Conservation (phyloP, 2,888 invertebrate species). For the Tineola bisselliella region DNA sequence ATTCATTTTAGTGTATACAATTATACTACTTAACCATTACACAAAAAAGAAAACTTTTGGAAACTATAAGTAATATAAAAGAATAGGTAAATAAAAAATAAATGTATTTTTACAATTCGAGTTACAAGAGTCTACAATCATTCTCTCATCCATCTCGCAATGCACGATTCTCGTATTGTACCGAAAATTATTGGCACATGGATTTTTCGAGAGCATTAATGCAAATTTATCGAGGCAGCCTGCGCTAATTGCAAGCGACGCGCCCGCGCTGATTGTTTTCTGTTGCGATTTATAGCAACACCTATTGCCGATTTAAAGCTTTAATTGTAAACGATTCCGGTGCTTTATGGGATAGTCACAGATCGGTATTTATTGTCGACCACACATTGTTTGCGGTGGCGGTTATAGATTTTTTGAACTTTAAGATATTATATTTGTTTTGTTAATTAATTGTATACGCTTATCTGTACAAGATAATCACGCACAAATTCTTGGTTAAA, state of each 20-base stretch:
- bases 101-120: not conserved
- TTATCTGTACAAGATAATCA: too few relatives aligned
- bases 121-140: not conserved
- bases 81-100: not conserved
- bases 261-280: constrained; percentile 65
- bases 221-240: constrained; percentile 66
- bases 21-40: too few relatives aligned
- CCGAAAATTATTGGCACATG: constrained; percentile 60
- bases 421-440: not conserved
- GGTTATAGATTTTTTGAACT: constrained; percentile 50
- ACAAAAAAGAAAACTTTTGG: too few relatives aligned
- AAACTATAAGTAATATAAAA: too few relatives aligned
- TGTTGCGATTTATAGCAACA: constrained; percentile 66
- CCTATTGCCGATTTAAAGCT: constrained; percentile 69
- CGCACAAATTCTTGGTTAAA: not conserved
- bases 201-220: constrained; percentile 68
- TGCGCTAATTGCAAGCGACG: constrained; percentile 66
- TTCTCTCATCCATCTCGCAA: constrained; percentile 4
- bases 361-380: constrained; percentile 54
- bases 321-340: constrained; percentile 67
- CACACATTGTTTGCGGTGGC: constrained; percentile 49
- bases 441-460: too few relatives aligned
- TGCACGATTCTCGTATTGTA: constrained; percentile 43
- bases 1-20: too few relatives aligned
- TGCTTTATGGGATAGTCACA: constrained; percentile 66